Evolutionary conservation across 2,797 vertebrate species (phyloP).

Genomic region (Pseudochirops corinnae): DNA sequence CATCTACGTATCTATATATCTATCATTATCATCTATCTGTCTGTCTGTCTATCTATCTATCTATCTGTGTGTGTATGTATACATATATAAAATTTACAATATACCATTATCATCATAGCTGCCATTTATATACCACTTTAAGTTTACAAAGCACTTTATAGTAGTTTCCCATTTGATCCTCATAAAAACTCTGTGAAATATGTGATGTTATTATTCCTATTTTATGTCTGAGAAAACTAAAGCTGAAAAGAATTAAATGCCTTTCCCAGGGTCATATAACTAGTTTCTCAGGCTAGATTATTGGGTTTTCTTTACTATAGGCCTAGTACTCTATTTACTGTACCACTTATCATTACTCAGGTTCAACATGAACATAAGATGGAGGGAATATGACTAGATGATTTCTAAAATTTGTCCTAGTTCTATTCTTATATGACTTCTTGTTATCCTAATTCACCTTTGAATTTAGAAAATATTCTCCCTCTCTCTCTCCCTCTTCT

Average conservation of each 20-base stretch:
- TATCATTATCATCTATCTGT: not conserved
- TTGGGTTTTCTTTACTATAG: not conserved
- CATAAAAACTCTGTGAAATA: not conserved
- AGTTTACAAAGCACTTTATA: not conserved
- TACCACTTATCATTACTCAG: not conserved
- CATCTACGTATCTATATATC: not conserved
- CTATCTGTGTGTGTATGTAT: not conserved
- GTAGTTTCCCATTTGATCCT: not conserved
- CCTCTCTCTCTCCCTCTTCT: not conserved
- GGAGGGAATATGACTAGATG: not conserved
- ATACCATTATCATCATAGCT: not conserved
- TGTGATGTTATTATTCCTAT: not conserved
- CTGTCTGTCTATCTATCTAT: not conserved
- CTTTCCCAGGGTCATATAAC: not conserved
- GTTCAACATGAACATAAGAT: not conserved
- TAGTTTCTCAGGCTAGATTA: not conserved
- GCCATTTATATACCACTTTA: not conserved
- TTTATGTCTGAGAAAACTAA: not conserved
- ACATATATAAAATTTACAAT: not conserved
- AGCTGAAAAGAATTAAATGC: not conserved
- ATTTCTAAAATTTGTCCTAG: not conserved
- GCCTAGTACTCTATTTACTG: not conserved
- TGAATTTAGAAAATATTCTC: conserved; percentile 37
- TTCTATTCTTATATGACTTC: not conserved
- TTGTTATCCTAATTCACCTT: conserved; percentile 7